These are phyloP conservation scores for Sus cebifrons DNA, from an alignment of 2,797 vertebrate species.

Conservation along the genomic window DNA sequence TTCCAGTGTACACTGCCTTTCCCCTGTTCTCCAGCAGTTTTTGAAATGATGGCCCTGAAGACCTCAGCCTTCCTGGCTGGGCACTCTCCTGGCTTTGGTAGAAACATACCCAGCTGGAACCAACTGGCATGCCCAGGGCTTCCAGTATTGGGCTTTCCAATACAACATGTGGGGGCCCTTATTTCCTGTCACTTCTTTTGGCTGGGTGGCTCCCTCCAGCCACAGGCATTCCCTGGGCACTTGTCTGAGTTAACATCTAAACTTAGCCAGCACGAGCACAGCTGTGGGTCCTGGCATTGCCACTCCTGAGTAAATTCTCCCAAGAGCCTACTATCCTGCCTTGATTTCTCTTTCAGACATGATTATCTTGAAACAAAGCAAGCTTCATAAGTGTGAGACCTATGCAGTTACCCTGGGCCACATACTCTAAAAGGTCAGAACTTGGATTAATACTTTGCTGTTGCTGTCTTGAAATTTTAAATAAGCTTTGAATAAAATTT, in stretches of 20 bases:
- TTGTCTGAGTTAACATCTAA: conserved; percentile 71
- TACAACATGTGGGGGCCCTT: not conserved
- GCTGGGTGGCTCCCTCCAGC: conserved; percentile 26
- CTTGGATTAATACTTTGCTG: not conserved
- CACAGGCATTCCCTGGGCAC: conserved; percentile 49
- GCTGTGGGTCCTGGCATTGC: conserved; percentile 63
- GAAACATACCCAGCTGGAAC: conserved; percentile 41
- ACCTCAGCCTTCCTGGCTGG: conserved; percentile 32
- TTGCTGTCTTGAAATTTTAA: conserved; percentile 49
- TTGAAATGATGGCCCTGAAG: conserved; percentile 12
- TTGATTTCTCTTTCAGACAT: conserved; percentile 66
- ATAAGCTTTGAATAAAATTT: conserved; percentile 24
- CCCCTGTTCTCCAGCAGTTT: not conserved
- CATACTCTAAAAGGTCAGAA: not conserved
- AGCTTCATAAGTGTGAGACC: not conserved
- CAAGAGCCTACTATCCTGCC: conserved; percentile 36
- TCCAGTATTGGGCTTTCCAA: conserved; percentile 43
- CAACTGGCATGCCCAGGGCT: not conserved
- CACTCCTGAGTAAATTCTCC: conserved; percentile 44
- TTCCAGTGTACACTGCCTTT: not conserved
- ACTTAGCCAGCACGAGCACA: not conserved
- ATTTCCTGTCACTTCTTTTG: conserved; percentile 59
- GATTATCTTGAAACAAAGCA: conserved; percentile 31
- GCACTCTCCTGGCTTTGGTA: not conserved
- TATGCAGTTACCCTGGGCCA: not conserved